A percentile compares a stretch with the other conserved stretches of the same genome.
These are phyloP conservation scores for Tragelaphus imberbis DNA, from an alignment of 2,113 vertebrate species.

Conservation along the genomic window DNA sequence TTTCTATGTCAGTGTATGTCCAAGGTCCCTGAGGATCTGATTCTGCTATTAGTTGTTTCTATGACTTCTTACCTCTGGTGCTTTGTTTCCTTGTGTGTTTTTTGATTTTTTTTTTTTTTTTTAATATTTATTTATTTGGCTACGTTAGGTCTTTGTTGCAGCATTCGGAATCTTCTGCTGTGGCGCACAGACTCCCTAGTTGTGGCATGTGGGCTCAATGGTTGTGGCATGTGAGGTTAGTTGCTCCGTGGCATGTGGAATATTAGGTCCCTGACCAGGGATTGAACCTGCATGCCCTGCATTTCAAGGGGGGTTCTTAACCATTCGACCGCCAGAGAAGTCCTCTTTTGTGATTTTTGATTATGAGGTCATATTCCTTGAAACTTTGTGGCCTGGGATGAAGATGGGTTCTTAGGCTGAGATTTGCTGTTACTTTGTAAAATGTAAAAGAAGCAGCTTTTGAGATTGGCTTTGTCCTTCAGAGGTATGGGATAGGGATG, in stretches of 20 bases:
- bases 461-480: neutral
- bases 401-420: neutral
- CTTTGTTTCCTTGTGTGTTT: slow-evolving; percentile 1
- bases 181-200: neutral
- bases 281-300: neutral
- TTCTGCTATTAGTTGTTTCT: neutral
- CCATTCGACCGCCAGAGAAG: neutral
- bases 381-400: neutral
- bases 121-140: neutral
- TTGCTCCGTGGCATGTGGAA: neutral
- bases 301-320: neutral
- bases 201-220: neutral
- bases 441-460: neutral
- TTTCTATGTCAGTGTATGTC: neutral
- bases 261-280: neutral
- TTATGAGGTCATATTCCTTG: neutral
- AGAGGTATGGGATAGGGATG: neutral
- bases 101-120: neutral
- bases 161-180: neutral
- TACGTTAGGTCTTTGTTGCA: neutral
- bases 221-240: neutral
- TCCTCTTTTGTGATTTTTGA: neutral
- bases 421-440: slow-evolving; percentile 4
- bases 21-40: neutral
- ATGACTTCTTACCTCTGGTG: neutral